Evolutionary conservation across 30 jellyfish, hydroid and myxozoan species (phyloP), one percentile per base, ranked within the genome.

Genomic region (Morbakka virulenta): DNA sequence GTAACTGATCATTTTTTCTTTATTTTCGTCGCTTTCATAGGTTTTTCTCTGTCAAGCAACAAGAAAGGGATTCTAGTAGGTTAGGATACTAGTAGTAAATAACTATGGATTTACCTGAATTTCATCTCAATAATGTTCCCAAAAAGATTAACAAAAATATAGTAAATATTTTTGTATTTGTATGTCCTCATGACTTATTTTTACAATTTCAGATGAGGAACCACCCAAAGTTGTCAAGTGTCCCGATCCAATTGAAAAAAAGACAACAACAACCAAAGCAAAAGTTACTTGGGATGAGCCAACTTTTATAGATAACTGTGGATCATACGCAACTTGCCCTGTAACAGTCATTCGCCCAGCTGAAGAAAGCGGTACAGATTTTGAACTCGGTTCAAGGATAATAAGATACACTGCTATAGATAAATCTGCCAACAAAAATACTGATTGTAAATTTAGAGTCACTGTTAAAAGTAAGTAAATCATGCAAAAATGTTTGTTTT

Each of bases 301-400:
- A 0, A 35, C 79, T 27, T 89, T 70, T 66, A 27, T 89, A 13
- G 97, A 89, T 75, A 89, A 89, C 74, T 89, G 97, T 77, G 97
- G 97, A 0, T 30, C 26, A 32, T 74, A 83, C 63, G 64, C 84
- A 33, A 70, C 76, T n/a, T 89, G 97, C 64, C 20, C 62, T 31
- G 64, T 89, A 31, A 76, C 61, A 6, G 64, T 77, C 14, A 41
- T 78, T 3, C 32, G 69, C 35, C 36, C 81, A 2, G 30, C 72
- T 32, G 53, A 84, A 25, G 81, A 76, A 9, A 32, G 64, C 12
- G 63, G 79, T 65, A 67, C 73, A 28, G 50, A 28, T 2, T 70
- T 70, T 24, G 34, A 13, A 1, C 66, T 28, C 20, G 85, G 79
- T 3, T 17, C 71, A 26, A 57, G 75, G 1, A 57, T 77, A 21